Evolutionary conservation across 2,888 invertebrate species (phyloP), one percentile per base, ranked within the genome.

Genomic region (Spodoptera exigua): DNA sequence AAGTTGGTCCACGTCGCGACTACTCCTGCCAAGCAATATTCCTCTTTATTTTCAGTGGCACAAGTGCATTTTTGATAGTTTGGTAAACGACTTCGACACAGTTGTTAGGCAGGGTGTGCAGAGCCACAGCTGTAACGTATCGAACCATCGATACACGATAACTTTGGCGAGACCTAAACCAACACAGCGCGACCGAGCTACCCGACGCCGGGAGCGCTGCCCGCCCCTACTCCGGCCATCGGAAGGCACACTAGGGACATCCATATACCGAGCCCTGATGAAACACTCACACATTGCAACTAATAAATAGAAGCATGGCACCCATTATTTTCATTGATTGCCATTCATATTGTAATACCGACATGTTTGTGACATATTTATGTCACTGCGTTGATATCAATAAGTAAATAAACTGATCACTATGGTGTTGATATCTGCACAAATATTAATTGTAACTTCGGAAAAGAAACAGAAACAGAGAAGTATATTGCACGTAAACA

Each of bases 121-220:
- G 61, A 46, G 65, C 54, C 67, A 55, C 72, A 67, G 68, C 73
- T 66, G 75, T 59, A 66, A 71, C 65, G 60, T 77, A 76, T 79
- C 70, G 82, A 72, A 71, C 58, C 76, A 76, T 79, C 70, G 82
- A 72, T 73, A 60, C 70, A 61, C 70, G 59, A 65, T 72, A 69
- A 66, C 68, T 65, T 69, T 41, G 37, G 39, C 41, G 53, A 49
- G 70, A 74, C 74, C 78, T 77, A 72, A 78, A 73, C 75, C 70
- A 80, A 79, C 81, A 76, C 61, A 71, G 79, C 74, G 27, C 27
- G 27, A 7, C 27, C 9, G 72, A 79, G 78, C 72, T 69, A 61
- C 62, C 60, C 58, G 44, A 14, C 52, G 43, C 12, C 59, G 68
- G 73, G 43, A 44, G 35, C 11, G 16, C 32, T 27, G 4, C 43